Evolutionary conservation across 2,888 invertebrate genomes (phyloP), one percentile per base, ranked within the genome.

Genomic region (Pristionchus entomophagus): DNA sequence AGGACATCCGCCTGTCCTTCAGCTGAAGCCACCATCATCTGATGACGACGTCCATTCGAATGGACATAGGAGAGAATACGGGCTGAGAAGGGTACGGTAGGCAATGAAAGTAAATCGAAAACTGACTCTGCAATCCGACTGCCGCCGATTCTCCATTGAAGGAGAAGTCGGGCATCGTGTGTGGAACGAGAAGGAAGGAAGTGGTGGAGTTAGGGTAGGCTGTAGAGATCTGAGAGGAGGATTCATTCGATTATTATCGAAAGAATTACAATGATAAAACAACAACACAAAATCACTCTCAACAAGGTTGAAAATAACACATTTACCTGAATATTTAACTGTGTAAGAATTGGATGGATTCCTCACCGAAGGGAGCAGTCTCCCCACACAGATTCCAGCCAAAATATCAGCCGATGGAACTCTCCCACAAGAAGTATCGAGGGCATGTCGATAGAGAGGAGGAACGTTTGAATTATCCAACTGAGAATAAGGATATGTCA

Each of bases 21-120:
- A 19, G 92, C 91, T 12, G 92, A 91, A 14, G 92, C 90, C 22
- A 93, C 93, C 35, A 93, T 89, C 49, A 93, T 89, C 86, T 92
- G 92, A 14, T 83, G 84, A 53, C 65, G 56, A 22, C 88, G 85
- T 51, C 88, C 88, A 45, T 89, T 88, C 17, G 89, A 86, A 38
- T 88, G 87, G 14, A 89, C 90, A 59, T 93, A 92, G 0, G 91
- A 91, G 14, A 93, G 86, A 51, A 93, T 91, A n/a, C 92, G 89
- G 45, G 91, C 93, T 93, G 81, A 69, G 26, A 38, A 45, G 45
- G 45, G 14, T 45, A 45, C 6, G 29, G 49, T n/a, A n/a, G n/a
- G 0, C 14, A 22, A n/a, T n/a, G n/a, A n/a, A n/a, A n/a, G n/a
- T n/a, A n/a, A 32, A 56, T 59, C 35, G 69, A 38, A 14, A 69